Evolutionary conservation across 2,888 invertebrate species (phyloP).

Genomic region (Seira musarum): DNA sequence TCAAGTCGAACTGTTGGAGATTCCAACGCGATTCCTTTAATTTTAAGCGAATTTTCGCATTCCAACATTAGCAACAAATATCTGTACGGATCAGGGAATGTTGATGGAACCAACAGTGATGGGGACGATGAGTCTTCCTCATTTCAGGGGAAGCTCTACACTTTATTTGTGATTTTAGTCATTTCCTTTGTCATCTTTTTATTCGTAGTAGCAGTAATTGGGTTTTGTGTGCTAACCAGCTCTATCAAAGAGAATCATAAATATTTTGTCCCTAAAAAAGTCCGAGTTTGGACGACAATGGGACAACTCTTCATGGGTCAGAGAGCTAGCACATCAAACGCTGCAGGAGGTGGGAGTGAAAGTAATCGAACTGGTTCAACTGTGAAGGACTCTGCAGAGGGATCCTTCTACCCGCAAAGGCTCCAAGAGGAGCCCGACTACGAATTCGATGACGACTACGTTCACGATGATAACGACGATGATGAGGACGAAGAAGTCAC

Average conservation of each 20-base stretch:
- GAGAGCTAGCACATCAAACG: too few relatives aligned
- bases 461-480: conserved; percentile 38
- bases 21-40: conserved; percentile 9
- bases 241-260: conserved; percentile 57
- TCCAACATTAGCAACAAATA: conserved; percentile 24
- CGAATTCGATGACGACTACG: conserved; percentile 47
- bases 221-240: conserved; percentile 59
- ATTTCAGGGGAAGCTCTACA: conserved; percentile 43
- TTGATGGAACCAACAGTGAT: conserved; percentile 2
- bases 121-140: conserved; percentile 1
- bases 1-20: not conserved
- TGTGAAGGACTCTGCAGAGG: conserved; percentile 34
- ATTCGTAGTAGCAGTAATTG: conserved; percentile 54
- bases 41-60: conserved; percentile 21
- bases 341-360: conserved; percentile 9
- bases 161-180: conserved; percentile 55
- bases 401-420: conserved; percentile 45
- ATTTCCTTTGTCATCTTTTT: conserved; percentile 57
- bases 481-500: conserved; percentile 37
- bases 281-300: conserved; percentile 53
- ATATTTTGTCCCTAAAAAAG: conserved; percentile 60
- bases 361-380: not conserved
- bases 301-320: conserved; percentile 42
- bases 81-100: conserved; percentile 26
- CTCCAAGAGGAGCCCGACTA: conserved; percentile 49